Percentiles rank a stretch among this genome's conserved stretches.
phyloP scores from a whole-genome alignment of 2,797 vertebrate species.

The Protosalanx chinensis region DNA sequence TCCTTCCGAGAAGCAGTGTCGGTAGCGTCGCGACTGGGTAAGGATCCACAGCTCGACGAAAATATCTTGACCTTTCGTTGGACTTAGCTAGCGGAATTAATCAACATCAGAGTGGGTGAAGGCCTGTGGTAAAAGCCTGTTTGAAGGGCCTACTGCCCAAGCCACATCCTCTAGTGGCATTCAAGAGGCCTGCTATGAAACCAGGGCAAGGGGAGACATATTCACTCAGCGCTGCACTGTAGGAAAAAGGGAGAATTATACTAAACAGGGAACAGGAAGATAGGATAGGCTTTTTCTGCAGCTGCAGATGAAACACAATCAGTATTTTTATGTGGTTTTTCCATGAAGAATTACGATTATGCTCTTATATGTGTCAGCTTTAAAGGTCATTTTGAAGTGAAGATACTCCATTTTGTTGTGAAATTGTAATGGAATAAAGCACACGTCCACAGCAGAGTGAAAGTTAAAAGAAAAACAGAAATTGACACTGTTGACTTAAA shows the following conservation, averaged over 20 bases:
- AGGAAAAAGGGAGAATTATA: background rate
- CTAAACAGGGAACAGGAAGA: too few species aligned
- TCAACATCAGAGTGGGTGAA: conserved; percentile 63
- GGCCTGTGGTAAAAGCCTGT: conserved; percentile 59
- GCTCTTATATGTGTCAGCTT: too few species aligned
- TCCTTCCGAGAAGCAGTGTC: conserved; percentile 37
- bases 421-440: too few species aligned
- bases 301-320: too few species aligned
- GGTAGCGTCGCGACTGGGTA: conserved; percentile 42
- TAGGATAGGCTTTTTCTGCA: too few species aligned
- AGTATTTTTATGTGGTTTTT: too few species aligned
- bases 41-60: conserved; percentile 36
- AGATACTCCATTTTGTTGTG: too few species aligned
- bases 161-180: conserved; percentile 68
- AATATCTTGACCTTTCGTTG: conserved; percentile 71
- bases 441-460: background rate
- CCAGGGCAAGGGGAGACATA: conserved; percentile 62
- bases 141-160: conserved; percentile 63
- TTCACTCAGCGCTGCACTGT: conserved; percentile 26
- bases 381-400: too few species aligned
- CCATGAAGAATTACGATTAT: too few species aligned
- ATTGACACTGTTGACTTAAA: background rate
- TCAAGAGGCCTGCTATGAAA: conserved; percentile 51
- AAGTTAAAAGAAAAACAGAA: background rate
- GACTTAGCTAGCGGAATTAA: conserved; percentile 67